A percentile compares a stretch with the other conserved stretches of the same genome.
phyloP scores from a whole-genome alignment of 2,113 vertebrate species.

The Ondatra zibethicus region DNA sequence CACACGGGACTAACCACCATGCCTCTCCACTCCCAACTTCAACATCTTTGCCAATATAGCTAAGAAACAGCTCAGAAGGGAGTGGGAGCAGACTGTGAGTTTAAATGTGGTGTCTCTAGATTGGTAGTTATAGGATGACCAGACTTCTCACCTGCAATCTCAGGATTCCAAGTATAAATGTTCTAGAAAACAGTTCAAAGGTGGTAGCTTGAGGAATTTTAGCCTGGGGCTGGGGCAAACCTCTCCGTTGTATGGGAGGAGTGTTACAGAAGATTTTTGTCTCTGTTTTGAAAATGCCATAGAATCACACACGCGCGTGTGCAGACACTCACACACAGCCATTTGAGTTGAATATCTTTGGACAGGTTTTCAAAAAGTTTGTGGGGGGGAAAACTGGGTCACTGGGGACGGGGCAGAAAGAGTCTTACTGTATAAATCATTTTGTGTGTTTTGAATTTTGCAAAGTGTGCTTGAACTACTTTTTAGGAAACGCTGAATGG shows the following conservation, averaged over 20 bases:
- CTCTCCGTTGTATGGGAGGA: neutral
- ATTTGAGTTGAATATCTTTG: constrained; percentile 6
- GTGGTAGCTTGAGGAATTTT: neutral
- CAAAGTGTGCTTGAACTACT: neutral
- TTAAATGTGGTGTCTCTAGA: neutral
- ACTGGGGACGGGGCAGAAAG: neutral
- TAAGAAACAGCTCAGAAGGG: neutral
- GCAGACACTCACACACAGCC: neutral
- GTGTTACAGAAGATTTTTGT: neutral
- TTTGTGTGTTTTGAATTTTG: constrained; percentile 46
- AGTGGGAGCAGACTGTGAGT: neutral
- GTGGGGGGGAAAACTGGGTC: neutral
- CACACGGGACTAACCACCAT: neutral
- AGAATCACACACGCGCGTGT: neutral
- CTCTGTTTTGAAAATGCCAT: constrained; percentile 25
- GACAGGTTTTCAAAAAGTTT: constrained; percentile 28
- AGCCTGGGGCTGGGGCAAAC: neutral
- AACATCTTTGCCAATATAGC: neutral
- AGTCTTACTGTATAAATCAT: neutral
- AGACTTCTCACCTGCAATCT: neutral
- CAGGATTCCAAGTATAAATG: neutral
- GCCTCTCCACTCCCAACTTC: neutral
- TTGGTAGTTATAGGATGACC: neutral
- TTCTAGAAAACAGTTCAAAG: constrained; percentile 21
- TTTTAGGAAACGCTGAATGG: neutral